A percentile compares a stretch with the other conserved stretches of the same genome.
Conservation (phyloP, 2,797 vertebrate genomes). For the Pachyuromys duprasi region DNA sequence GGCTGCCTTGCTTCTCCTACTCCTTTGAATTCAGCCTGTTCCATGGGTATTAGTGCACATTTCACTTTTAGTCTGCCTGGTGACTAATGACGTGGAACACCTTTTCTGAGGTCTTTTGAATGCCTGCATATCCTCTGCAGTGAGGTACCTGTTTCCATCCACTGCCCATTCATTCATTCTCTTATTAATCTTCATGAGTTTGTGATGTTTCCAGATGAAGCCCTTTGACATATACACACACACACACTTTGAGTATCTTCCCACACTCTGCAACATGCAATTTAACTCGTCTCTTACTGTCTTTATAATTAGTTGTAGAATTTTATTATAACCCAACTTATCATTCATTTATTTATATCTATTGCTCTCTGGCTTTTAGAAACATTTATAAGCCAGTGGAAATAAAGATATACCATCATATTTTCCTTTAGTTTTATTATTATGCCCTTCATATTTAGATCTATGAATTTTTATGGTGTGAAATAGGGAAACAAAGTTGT, state of each 20-base stretch:
- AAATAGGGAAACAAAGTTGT: background rate
- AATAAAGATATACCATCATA: background rate
- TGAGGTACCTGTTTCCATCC: background rate
- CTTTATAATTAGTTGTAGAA: background rate
- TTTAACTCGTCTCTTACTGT: background rate
- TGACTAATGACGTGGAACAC: background rate
- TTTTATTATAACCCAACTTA: background rate
- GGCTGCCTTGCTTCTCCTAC: background rate
- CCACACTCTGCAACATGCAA: background rate
- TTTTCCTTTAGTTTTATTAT: background rate
- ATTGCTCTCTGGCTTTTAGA: background rate
- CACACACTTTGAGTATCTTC: background rate
- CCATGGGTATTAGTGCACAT: background rate
- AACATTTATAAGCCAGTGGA: background rate
- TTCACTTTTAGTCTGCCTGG: background rate
- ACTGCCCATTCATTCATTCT: background rate
- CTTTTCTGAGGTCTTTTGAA: background rate
- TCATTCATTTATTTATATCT: background rate
- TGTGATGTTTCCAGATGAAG: background rate
- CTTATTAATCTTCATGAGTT: background rate
- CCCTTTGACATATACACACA: background rate
- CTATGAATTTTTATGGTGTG: background rate
- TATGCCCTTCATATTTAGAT: background rate
- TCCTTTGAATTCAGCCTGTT: background rate
- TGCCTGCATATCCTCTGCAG: background rate